These are phyloP conservation scores for Podarcis cretensis DNA, from an alignment of 2,113 vertebrate genomes.

Conservation along the genomic window DNA sequence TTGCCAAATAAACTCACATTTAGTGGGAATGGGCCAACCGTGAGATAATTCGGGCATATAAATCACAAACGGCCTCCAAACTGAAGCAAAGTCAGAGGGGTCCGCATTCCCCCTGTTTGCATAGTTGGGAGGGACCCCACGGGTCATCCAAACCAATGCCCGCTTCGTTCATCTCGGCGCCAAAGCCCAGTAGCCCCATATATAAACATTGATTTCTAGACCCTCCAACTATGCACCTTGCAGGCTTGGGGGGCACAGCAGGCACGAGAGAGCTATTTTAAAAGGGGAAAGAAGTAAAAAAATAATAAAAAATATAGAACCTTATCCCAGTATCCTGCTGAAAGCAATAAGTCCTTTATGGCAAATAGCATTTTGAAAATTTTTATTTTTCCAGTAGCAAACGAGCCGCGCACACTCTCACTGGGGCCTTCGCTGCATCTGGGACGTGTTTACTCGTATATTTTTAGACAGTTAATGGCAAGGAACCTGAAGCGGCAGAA, in stretches of 20 bases:
- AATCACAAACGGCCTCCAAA: too few relatives aligned
- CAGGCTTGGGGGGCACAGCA: too few relatives aligned
- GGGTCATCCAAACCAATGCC: neutral
- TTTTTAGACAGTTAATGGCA: neutral
- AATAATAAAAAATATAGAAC: neutral
- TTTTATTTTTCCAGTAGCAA: neutral
- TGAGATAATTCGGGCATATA: too few relatives aligned
- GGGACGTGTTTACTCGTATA: neutral
- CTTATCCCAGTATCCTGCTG: neutral
- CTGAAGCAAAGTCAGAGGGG: too few relatives aligned
- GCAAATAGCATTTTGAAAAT: neutral
- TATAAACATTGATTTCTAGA: neutral
- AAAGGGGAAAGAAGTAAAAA: neutral
- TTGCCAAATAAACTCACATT: too few relatives aligned
- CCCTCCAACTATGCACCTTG: neutral
- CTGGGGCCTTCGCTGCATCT: neutral
- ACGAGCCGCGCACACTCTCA: neutral
- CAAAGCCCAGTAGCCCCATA: neutral
- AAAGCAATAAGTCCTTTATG: neutral
- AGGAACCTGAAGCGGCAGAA: neutral
- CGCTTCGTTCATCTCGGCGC: neutral
- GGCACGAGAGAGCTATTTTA: neutral
- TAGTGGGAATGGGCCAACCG: too few relatives aligned
- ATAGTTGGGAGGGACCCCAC: too few relatives aligned
- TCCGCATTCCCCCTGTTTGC: too few relatives aligned